Base-by-base conservation (phyloP, 2,888 invertebrate genomes). In the Synergus gifuensis region DNA sequence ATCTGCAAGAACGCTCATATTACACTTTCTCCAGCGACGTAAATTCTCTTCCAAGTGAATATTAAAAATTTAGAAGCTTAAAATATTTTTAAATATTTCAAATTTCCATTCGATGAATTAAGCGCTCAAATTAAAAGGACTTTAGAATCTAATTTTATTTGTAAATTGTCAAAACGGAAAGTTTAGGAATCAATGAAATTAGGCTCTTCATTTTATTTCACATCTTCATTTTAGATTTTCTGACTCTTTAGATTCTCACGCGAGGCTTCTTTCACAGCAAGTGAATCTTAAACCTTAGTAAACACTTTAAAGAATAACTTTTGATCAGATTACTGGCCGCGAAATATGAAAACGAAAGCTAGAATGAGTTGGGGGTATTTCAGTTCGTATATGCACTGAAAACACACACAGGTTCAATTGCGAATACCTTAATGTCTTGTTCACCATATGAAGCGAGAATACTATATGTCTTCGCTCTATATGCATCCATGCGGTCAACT, bases 261-360 rank as follows among this genome's bases (percentile, higher is more conserved):
- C 42, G 40, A 42, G 40, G 40, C n/a, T 42, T 66, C 42, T 66
- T 66, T 66, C 36, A 66, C 66, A 40, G 64, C 40, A 40, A 64
- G 64, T 64, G 66, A 66, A 16, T 66, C 66, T 66, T 66, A 66
- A 64, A 64, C 64, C 64, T 40, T 36, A 64, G 64, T 66, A 66
- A 66, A 66, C 66, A 66, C 66, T 66, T 66, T 66, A 44, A 42
- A 66, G 66, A 66, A 66, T 66, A 66, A 42, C 18, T 66, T 66
- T 18, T 66, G n/a, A 66, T 66, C 66, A 44, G n/a, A 66, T 66
- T 66, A 66, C 66, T 16, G 18, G n/a, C 40, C 18, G 66, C 18
- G 64, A 40, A 64, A 64, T 64, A 64, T 66, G 66, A 42, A 66
- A 44, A 66, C 9, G 66, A 66, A 40, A 64, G 42, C 42, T n/a